Percentiles rank a stretch among this genome's conserved stretches.
These are phyloP conservation scores for Trichogramma evanescens DNA, from an alignment of 2,888 invertebrate species.

Conservation along the genomic window DNA sequence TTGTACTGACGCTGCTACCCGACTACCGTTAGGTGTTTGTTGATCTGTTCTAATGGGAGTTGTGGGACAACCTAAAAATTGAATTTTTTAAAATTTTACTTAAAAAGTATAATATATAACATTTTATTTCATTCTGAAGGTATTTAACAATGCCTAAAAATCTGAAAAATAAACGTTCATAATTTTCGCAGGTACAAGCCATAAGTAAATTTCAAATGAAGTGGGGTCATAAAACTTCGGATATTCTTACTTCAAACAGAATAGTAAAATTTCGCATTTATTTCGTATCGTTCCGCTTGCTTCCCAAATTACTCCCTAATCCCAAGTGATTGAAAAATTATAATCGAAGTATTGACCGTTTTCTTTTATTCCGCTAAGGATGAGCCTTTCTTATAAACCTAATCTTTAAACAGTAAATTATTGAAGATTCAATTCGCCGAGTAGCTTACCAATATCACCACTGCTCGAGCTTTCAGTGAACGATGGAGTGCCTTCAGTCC, in stretches of 20 bases:
- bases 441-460: slow-evolving; percentile 70
- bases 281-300: too few species aligned
- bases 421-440: slow-evolving; percentile 25
- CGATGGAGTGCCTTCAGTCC: slow-evolving; percentile 97
- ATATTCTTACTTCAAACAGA: too few species aligned
- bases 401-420: too few species aligned
- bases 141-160: too few species aligned
- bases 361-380: too few species aligned
- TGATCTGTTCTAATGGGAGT: slow-evolving; percentile 50
- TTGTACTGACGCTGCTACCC: slow-evolving; percentile 55
- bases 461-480: slow-evolving; percentile 96
- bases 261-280: too few species aligned
- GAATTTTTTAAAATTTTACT: neutral
- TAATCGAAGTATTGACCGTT: too few species aligned
- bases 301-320: too few species aligned
- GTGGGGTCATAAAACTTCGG: too few species aligned
- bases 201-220: neutral
- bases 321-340: too few species aligned
- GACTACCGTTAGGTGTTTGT: slow-evolving; percentile 35
- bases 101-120: neutral
- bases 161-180: too few species aligned
- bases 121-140: neutral
- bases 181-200: neutral
- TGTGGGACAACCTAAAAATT: slow-evolving; percentile 56
- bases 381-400: too few species aligned